Conservation (phyloP, 2,888 invertebrate genomes). For the Tetragonisca angustula region DNA sequence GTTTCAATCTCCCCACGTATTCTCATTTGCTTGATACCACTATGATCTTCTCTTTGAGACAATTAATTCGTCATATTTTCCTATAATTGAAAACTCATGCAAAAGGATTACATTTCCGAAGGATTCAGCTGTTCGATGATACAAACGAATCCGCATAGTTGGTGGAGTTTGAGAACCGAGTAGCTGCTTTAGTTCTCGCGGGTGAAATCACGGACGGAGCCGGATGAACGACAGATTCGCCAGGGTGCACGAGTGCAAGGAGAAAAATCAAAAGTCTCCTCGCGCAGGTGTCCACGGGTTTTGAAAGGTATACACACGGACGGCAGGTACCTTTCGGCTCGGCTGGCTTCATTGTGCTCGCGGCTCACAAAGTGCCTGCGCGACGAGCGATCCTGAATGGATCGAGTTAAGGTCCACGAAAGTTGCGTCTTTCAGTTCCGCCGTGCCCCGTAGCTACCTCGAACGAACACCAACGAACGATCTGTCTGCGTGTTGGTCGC, state of each 20-base stretch:
- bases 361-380: constrained; percentile 76
- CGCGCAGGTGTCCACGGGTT: constrained; percentile 79
- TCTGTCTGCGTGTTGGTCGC: constrained; percentile 42
- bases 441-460: constrained; percentile 37
- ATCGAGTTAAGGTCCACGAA: constrained; percentile 67
- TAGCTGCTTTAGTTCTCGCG: not conserved
- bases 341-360: constrained; percentile 73
- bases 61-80: not conserved
- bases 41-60: not conserved
- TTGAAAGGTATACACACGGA: constrained; percentile 69
- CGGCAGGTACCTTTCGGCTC: constrained; percentile 79
- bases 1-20: too few relatives aligned
- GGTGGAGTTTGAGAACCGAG: too few relatives aligned
- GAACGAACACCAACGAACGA: constrained; percentile 44
- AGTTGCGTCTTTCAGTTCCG: constrained; percentile 75
- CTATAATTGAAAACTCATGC: not conserved
- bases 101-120: too few relatives aligned
- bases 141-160: not conserved
- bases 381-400: constrained; percentile 74
- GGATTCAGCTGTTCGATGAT: not conserved
- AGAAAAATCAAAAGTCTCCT: constrained; percentile 80
- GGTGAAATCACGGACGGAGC: constrained; percentile 27
- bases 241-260: constrained; percentile 71
- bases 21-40: too few relatives aligned
- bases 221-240: constrained; percentile 69